These are phyloP conservation scores for Terebella lapidaria DNA, from an alignment of 2,888 invertebrate genomes.

Conservation along the genomic window DNA sequence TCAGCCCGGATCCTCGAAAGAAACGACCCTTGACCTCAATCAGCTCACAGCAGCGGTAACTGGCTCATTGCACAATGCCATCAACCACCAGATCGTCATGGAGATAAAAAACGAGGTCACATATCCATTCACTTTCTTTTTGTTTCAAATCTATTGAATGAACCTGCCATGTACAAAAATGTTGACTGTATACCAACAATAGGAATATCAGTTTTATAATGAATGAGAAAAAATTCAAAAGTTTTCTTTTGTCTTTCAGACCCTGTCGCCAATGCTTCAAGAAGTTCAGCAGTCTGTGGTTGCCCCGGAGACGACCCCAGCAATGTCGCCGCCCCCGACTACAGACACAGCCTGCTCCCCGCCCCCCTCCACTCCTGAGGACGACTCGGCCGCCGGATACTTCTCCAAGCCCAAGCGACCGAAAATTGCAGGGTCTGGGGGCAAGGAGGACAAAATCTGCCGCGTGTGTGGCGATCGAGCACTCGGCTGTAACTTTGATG, in stretches of 20 bases:
- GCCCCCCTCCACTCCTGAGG: neutral
- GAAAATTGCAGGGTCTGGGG: slow-evolving; percentile 10
- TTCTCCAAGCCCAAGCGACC: neutral
- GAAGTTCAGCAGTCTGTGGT: no score
- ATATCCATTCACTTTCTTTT: no score
- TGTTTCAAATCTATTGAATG: no score
- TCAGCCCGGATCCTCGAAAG: neutral
- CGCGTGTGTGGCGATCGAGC: slow-evolving; percentile 52
- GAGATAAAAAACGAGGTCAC: neutral
- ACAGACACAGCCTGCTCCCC: no score
- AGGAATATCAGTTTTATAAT: no score
- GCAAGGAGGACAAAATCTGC: slow-evolving; percentile 51
- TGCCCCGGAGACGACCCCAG: no score
- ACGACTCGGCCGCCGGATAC: neutral
- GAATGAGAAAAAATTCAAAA: no score
- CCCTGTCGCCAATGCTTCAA: no score
- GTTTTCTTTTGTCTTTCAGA: no score
- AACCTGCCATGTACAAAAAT: no score
- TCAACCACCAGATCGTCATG: neutral
- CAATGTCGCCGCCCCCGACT: no score
- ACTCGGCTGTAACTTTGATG: slow-evolving; percentile 53
- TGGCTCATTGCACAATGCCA: neutral
- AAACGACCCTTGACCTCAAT: neutral
- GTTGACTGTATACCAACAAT: no score
- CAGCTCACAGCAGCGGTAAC: neutral